phyloP scores from a whole-genome alignment of 2,797 vertebrate genomes.

The Fundulus diaphanus region DNA sequence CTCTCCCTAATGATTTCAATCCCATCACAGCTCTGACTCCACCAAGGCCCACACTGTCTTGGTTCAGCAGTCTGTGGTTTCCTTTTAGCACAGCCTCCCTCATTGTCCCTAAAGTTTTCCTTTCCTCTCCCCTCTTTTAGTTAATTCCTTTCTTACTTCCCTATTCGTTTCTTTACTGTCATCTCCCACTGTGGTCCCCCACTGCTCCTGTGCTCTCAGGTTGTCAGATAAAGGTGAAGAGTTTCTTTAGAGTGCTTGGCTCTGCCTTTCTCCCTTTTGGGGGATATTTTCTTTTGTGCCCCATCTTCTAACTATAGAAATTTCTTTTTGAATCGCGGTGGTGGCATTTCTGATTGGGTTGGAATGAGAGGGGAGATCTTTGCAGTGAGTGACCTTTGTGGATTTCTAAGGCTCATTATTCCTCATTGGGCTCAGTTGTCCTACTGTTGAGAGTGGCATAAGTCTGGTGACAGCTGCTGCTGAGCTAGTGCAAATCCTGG shows the following conservation, averaged over 20 bases:
- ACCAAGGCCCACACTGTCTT: slow-evolving; percentile 33
- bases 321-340: slow-evolving; percentile 55
- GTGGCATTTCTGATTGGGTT: slow-evolving; percentile 72
- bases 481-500: slow-evolving; percentile 49
- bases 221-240: slow-evolving; percentile 74
- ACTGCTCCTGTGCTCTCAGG: slow-evolving; percentile 54
- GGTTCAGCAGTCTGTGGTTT: slow-evolving; percentile 39
- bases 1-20: slow-evolving; percentile 55
- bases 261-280: slow-evolving; percentile 53
- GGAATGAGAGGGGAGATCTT: slow-evolving; percentile 58
- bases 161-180: slow-evolving; percentile 39
- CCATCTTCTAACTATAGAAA: slow-evolving; percentile 56
- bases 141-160: slow-evolving; percentile 20
- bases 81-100: slow-evolving; percentile 40
- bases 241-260: slow-evolving; percentile 61
- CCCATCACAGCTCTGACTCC: slow-evolving; percentile 37
- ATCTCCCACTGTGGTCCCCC: slow-evolving; percentile 46
- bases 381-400: slow-evolving; percentile 79
- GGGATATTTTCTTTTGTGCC: slow-evolving; percentile 1
- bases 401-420: slow-evolving; percentile 83
- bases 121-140: slow-evolving; percentile 17
- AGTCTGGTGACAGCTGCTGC: slow-evolving; percentile 62
- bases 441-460: slow-evolving; percentile 60
- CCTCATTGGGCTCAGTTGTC: slow-evolving; percentile 67
- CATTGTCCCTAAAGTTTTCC: slow-evolving; percentile 48